Conservation (phyloP, 1,140 invertebrate genomes). For the Hydropsyche tenuis region DNA sequence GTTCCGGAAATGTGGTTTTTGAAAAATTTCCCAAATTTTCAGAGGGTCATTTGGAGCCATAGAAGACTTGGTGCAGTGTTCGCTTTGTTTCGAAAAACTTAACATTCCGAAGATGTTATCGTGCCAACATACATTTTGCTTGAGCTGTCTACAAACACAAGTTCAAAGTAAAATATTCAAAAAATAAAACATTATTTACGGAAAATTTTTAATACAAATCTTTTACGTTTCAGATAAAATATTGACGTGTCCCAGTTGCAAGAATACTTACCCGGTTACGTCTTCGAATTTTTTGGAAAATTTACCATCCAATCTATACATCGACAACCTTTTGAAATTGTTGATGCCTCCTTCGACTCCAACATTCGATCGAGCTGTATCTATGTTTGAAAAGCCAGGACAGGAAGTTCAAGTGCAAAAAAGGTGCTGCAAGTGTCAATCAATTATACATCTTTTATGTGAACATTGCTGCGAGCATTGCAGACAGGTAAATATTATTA, state of each 20-base stretch:
- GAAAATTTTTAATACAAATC: not conserved
- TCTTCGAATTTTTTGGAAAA: slow-evolving; percentile 56
- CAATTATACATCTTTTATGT: slow-evolving; percentile 56
- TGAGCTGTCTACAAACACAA: slow-evolving; percentile 66
- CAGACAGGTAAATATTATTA: slow-evolving; percentile 59
- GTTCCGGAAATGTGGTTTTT: no score
- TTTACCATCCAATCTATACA: slow-evolving; percentile 67
- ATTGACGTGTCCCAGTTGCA: slow-evolving; percentile 57
- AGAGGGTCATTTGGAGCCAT: slow-evolving; percentile 63
- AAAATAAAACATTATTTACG: no score
- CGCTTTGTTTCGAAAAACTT: slow-evolving; percentile 73
- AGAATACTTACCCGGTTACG: slow-evolving; percentile 54
- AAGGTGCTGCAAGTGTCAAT: slow-evolving; percentile 60
- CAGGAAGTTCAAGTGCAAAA: slow-evolving; percentile 51
- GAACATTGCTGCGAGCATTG: slow-evolving; percentile 64
- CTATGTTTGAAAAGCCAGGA: slow-evolving; percentile 50
- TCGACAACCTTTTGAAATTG: slow-evolving; percentile 63
- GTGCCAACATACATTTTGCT: slow-evolving; percentile 80
- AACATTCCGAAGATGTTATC: slow-evolving; percentile 73
- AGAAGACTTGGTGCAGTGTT: slow-evolving; percentile 73
- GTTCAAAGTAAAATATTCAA: slow-evolving; percentile 54
- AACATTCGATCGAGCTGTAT: slow-evolving; percentile 42
- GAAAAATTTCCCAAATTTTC: slow-evolving; percentile 21
- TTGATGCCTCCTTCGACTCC: slow-evolving; percentile 47
- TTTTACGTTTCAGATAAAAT: slow-evolving; percentile 54